A percentile compares a stretch with the other conserved stretches of the same genome.
phyloP scores from a whole-genome alignment of 2,888 invertebrate species.

The Sphaerophoria taeniata region DNA sequence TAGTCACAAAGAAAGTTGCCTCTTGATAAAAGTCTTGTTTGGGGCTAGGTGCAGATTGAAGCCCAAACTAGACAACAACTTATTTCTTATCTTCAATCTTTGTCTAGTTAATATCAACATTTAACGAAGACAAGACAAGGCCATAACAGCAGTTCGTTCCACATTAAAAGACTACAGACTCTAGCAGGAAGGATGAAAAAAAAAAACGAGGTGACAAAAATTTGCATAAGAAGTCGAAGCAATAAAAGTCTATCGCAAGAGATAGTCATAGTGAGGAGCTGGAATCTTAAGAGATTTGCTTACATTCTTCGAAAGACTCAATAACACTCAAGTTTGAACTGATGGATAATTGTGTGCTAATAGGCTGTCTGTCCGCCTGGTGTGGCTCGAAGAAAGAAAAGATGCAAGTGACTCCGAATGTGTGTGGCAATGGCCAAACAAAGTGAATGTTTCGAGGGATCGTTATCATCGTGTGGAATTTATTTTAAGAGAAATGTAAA shows the following conservation, averaged over 20 bases:
- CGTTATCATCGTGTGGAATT: slow-evolving; percentile 59
- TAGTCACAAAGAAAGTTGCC: slow-evolving; percentile 24
- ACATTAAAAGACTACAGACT: slow-evolving; percentile 8
- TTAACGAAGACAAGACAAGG: slow-evolving; percentile 31
- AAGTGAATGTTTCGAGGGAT: slow-evolving; percentile 24
- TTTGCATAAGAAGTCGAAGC: slow-evolving; percentile 35
- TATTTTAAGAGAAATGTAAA: slow-evolving; percentile 56
- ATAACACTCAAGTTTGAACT: slow-evolving; percentile 29
- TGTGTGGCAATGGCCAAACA: slow-evolving; percentile 2
- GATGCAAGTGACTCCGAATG: neutral
- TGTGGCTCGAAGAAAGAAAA: neutral
- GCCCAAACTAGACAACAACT: neutral
- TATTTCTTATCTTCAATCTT: slow-evolving; percentile 33
- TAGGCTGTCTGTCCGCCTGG: slow-evolving; percentile 19
- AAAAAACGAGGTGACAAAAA: slow-evolving; percentile 30
- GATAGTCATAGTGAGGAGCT: slow-evolving; percentile 7
- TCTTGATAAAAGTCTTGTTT: neutral
- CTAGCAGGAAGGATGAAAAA: neutral
- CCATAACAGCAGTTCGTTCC: slow-evolving; percentile 27
- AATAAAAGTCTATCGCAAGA: neutral
- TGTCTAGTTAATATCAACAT: slow-evolving; percentile 44
- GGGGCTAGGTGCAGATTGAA: too few species aligned
- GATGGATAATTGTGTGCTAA: slow-evolving; percentile 43
- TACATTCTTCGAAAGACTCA: slow-evolving; percentile 50
- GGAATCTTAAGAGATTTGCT: slow-evolving; percentile 63